A percentile compares a stretch with the other conserved stretches of the same genome.
These are phyloP conservation scores for Zonitis immaculata DNA, from an alignment of 2,888 invertebrate genomes.

Conservation along the genomic window DNA sequence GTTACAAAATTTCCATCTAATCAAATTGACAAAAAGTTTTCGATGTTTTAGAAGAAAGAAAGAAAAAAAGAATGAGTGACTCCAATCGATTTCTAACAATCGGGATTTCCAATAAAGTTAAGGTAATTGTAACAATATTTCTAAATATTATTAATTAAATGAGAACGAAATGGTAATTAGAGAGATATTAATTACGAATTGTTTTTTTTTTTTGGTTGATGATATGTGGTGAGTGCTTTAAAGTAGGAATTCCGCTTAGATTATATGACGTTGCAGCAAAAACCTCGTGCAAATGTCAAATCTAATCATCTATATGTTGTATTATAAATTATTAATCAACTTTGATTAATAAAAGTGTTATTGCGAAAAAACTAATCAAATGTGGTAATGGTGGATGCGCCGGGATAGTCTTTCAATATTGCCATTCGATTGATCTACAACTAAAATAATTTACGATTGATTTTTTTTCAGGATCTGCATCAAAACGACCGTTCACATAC, in stretches of 20 bases:
- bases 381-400: not conserved
- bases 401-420: not conserved
- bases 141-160: no score
- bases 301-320: not conserved
- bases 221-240: no score
- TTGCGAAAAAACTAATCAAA: no score
- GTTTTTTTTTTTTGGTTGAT: no score
- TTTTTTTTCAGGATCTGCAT: not conserved
- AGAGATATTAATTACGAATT: no score
- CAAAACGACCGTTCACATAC: slow-evolving; percentile 19
- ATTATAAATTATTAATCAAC: not conserved
- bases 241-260: no score
- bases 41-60: no score
- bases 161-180: no score
- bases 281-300: not conserved
- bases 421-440: no score
- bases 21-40: no score
- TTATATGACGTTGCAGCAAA: not conserved
- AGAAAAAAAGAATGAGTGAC: not conserved
- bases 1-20: no score
- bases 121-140: not conserved
- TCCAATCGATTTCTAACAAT: not conserved
- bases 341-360: not conserved
- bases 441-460: not conserved
- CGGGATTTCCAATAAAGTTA: not conserved